Evolutionary conservation across 2,113 vertebrate genomes (phyloP), one percentile per base, ranked within the genome.

Genomic region (Apteryx owenii): DNA sequence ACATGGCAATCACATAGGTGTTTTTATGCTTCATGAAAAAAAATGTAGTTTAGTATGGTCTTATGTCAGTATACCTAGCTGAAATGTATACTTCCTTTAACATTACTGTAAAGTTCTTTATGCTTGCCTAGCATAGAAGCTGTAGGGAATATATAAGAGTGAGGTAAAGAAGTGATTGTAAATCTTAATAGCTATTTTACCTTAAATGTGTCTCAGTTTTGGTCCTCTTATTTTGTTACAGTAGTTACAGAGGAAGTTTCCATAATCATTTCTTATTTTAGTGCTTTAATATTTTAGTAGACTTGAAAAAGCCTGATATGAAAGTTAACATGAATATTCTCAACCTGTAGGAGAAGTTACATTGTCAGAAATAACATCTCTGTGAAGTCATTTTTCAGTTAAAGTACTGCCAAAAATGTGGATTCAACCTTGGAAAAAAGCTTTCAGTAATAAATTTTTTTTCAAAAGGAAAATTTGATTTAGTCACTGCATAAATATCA

Each of bases 1-100:
- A 12, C 2, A 10, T 12, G 9, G 3, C 9, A 48, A 28, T 46
- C 12, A 16, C 1, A 2, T 14, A 42, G 4, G 6, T 38, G 42
- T 8, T 19, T 69, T 75, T 54, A 4, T 36, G 6, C 42, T 71
- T 86, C 6, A 18, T 61, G 42, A 60, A 76, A 79, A 81, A 72
- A 4, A 5, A 60, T 4, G 36, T 65, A 23, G 8, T 86, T 81
- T 81, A 66, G 8, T 0, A 23, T 5, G 22, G 4, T 3, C 8
- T 75, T 73, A 26, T 84, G 3, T 80, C 4, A 20, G 23, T 29
- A 2, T 50, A 3, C 4, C 78, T 79, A 61, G 12, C 4, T 80
- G 58, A 70, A 60, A 56, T 66, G n/a, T 25, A 23, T n/a, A 17
- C 11, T 80, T 72, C 9, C 5, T 9, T 88, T 53, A 40, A 22